Percentiles rank a stretch among this genome's conserved stretches.
Evolutionary conservation across 2,888 invertebrate species (phyloP).

Genomic region (Apantesis nais): DNA sequence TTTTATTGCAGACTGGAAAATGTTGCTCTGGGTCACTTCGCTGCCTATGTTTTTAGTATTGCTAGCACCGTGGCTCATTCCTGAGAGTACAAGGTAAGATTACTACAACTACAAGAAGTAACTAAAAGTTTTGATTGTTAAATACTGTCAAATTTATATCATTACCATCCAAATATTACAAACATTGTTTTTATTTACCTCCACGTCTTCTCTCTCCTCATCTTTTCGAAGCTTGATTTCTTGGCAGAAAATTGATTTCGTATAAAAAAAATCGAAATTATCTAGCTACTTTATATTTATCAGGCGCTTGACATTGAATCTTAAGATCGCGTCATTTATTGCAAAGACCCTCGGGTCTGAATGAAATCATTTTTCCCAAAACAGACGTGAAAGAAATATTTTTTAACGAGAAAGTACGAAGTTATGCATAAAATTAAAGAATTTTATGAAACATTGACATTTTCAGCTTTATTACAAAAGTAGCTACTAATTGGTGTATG

Average conservation of each 20-base stretch:
- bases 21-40: constrained; percentile 68
- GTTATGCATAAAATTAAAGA: neutral
- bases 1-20: constrained; percentile 72
- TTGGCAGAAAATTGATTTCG: too few species aligned
- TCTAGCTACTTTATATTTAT: neutral
- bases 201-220: neutral
- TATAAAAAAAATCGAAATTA: too few species aligned
- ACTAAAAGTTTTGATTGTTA: neutral
- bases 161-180: neutral
- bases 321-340: neutral
- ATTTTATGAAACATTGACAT: neutral
- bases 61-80: constrained; percentile 66
- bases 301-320: neutral
- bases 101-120: neutral
- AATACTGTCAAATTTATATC: neutral
- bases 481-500: neutral
- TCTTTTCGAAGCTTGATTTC: too few species aligned
- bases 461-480: neutral
- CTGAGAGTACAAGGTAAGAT: constrained; percentile 75
- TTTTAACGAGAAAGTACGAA: too few species aligned
- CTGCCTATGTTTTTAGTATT: constrained; percentile 67
- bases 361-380: neutral
- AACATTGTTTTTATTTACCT: neutral
- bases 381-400: neutral
- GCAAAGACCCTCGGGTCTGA: neutral